Evolutionary conservation across 2,888 invertebrate genomes (phyloP), one percentile per base, ranked within the genome.

Genomic region (Metellina segmentata): DNA sequence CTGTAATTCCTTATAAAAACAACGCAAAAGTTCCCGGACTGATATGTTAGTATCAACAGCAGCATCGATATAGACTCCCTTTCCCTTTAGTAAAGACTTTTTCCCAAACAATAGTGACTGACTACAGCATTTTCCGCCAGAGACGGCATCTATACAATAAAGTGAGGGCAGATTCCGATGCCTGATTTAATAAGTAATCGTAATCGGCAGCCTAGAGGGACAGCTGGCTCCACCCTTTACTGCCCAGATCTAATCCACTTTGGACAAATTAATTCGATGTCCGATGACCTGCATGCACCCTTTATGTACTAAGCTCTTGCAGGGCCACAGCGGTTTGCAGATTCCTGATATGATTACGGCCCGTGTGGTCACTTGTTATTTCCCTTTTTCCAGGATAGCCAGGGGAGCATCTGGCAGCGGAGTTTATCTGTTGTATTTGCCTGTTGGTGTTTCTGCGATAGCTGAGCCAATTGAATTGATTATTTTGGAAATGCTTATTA

Each of bases 251-350:
- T 91, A 91, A 91, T 91, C 61, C 87, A 87, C 53, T 91, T 91
- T 78, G 83, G 8, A 1, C 74, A 87, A 91, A 91, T 91, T 91
- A 91, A 91, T 91, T 91, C 87, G 87, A 87, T 91, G 87, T 87
- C 83, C 91, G 83, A 91, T 91, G 81, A 82, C 71, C 83, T 51
- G 69, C 34, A 34, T n/a, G 61, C 49, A 74, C 81, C 91, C 83
- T 91, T 87, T 91, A 91, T 91, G 91, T 91, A 91, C 91, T 52
- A 51, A 87, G 72, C 91, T 87, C 91, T 91, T 69, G 75, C 52
- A 1, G 13, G 49, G 74, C 61, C 74, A 11, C 79, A 78, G 69
- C 34, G n/a, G 79, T 85, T 79, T 79, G 78, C 74, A 78, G 61
- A 70, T 51, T 49, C 53, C 75, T 91, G 70, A 87, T 87, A 9